phyloP scores from a whole-genome alignment of 2,888 invertebrate genomes.

The Dicyrtomina minuta region DNA sequence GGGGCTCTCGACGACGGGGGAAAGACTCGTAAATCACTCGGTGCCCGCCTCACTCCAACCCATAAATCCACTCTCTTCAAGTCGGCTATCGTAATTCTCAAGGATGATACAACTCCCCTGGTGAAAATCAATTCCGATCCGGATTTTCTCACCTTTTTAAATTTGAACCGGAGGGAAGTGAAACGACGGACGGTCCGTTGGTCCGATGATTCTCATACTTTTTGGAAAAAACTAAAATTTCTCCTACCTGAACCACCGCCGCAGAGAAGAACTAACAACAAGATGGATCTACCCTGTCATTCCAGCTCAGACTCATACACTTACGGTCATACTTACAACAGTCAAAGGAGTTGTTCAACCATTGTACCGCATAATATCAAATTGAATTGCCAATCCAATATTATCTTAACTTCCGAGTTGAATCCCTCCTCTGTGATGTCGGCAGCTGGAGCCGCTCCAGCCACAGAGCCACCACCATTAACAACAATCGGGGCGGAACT shows the following conservation, averaged over 20 bases:
- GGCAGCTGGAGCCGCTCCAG: neutral
- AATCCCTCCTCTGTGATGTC: no score
- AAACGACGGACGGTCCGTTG: constrained; percentile 47
- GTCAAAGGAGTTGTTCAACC: neutral
- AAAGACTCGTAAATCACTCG: neutral
- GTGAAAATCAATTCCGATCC: constrained; percentile 59
- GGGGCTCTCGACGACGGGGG: neutral
- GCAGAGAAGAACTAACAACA: neutral
- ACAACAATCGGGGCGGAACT: neutral
- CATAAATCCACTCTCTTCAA: constrained; percentile 4
- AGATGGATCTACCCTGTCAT: neutral
- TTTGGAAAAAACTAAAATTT: constrained; percentile 60
- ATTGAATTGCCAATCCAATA: constrained; percentile 3
- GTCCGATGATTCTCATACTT: constrained; percentile 56
- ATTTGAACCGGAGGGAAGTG: neutral
- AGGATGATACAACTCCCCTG: constrained; percentile 68
- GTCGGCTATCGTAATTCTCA: constrained; percentile 56
- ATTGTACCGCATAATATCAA: neutral
- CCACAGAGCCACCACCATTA: neutral
- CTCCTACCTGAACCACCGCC: constrained; percentile 54
- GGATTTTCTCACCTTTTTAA: constrained; percentile 6
- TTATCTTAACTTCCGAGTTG: neutral
- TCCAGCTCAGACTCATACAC: neutral
- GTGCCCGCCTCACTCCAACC: neutral
- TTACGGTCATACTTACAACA: neutral